Conservation (phyloP, 2,888 invertebrate genomes). For the Tanypteryx hageni region DNA sequence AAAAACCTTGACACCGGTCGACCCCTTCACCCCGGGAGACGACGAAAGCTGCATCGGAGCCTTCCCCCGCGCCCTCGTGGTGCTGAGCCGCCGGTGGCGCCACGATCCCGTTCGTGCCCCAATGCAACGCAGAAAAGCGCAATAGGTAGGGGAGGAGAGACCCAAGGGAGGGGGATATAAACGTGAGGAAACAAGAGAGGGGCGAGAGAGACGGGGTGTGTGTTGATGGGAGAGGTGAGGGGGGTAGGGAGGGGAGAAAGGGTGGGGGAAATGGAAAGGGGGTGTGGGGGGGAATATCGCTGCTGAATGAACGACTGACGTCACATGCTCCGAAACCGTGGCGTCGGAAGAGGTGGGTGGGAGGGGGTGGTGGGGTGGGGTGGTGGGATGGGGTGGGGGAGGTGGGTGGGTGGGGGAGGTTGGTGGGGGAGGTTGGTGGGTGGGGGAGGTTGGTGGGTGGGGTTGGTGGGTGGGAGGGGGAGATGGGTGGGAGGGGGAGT, state of each 20-base stretch:
- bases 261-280: neutral
- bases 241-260: neutral
- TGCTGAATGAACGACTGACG: conserved; percentile 66
- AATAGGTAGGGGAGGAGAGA: neutral
- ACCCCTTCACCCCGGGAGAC: neutral
- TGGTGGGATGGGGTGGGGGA: neutral
- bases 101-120: neutral
- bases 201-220: no score
- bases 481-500: neutral
- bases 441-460: neutral
- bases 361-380: neutral
- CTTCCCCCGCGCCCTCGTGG: neutral
- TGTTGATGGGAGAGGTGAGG: neutral
- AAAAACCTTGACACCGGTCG: conserved; percentile 43
- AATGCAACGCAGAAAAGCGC: neutral
- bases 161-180: neutral
- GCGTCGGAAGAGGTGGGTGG: neutral
- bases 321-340: conserved; percentile 45
- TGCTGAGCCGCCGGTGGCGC: neutral
- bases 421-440: neutral
- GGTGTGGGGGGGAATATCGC: neutral
- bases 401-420: neutral
- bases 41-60: neutral
- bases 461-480: neutral
- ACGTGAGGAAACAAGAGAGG: neutral